phyloP scores from a whole-genome alignment of 2,888 invertebrate species.

The Melinaea menophilus region DNA sequence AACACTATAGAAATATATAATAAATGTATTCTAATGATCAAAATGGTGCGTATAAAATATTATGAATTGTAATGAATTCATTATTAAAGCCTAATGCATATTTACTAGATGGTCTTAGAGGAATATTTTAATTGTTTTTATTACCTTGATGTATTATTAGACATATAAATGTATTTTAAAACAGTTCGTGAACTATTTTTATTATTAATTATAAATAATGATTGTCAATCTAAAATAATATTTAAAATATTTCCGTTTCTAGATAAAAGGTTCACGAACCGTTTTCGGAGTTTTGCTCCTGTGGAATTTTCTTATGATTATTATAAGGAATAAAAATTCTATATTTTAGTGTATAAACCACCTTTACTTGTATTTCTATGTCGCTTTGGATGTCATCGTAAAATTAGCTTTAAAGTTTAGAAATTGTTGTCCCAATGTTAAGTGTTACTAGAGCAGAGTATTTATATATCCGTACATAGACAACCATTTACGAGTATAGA shows the following conservation, averaged over 20 bases:
- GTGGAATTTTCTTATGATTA: constrained; percentile 75
- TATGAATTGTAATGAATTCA: constrained; percentile 25
- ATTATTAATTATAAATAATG: constrained; percentile 5
- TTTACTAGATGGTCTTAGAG: constrained; percentile 32
- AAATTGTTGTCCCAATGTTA: constrained; percentile 22
- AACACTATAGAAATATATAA: constrained; percentile 4
- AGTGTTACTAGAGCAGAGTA: constrained; percentile 15
- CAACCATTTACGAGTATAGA: constrained; percentile 21
- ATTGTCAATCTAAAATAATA: constrained; percentile 1
- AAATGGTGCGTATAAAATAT: constrained; percentile 40
- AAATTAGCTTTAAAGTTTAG: constrained; percentile 41
- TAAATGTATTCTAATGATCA: constrained; percentile 19
- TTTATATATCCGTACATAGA: constrained; percentile 18
- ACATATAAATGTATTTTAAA: constrained; percentile 31
- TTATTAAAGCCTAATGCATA: constrained; percentile 38
- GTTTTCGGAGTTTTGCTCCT: constrained; percentile 41
- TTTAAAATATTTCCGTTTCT: background rate
- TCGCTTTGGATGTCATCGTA: constrained; percentile 70
- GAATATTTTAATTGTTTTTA: constrained; percentile 33
- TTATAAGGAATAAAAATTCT: constrained; percentile 60
- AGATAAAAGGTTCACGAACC: constrained; percentile 41
- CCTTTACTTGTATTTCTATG: constrained; percentile 65
- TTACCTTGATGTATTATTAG: constrained; percentile 39
- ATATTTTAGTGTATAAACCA: constrained; percentile 65
- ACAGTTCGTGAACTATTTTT: constrained; percentile 37